Evolutionary conservation across 2,888 invertebrate species (phyloP), one percentile per base, ranked within the genome.

Genomic region (Chalcis sispes): DNA sequence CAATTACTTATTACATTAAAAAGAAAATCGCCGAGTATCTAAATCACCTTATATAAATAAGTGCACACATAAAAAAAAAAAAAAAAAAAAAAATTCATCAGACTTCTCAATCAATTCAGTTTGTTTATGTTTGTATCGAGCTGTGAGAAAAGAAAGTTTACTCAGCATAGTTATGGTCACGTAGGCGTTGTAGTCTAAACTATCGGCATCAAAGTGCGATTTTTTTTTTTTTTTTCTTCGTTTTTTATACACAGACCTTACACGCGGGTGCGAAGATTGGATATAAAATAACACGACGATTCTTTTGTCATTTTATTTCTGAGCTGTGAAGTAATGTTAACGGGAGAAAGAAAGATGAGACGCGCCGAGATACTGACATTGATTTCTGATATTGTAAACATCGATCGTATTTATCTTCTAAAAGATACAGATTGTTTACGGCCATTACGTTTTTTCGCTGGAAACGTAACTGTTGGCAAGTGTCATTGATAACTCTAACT

Each of bases 281-380:
- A 52, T 59, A 36, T 42, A 36, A 52, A 52, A 66, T 40, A 40
- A 64, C n/a, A n/a, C 10, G 46, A 20, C 23, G 20, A 23, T 25
- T 52, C 23, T 32, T 36, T 36, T 36, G 23, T 48, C 5, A 13
- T 40, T 36, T 36, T 25, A 2, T 48, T n/a, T 65, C 23, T 7
- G 10, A 10, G 20, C 29, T 23, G 27, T 61, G 61, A 66, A 61
- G 59, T 52, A 50, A 66, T 59, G 52, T n/a, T n/a, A n/a, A n/a
- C n/a, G n/a, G n/a, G n/a, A n/a, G n/a, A n/a, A n/a, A n/a, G n/a
- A n/a, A n/a, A n/a, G 32, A 64, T 58, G 62, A 20, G 32, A 64
- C 18, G 13, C 40, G n/a, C n/a, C n/a, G n/a, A n/a, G 42, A 15
- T 23, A 42, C 18, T 27, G 7, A 18, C 20, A n/a, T 42, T 2